Evolutionary conservation across 1,140 invertebrate species (phyloP), one percentile per base, ranked within the genome.

Genomic region (Halesus radiatus): DNA sequence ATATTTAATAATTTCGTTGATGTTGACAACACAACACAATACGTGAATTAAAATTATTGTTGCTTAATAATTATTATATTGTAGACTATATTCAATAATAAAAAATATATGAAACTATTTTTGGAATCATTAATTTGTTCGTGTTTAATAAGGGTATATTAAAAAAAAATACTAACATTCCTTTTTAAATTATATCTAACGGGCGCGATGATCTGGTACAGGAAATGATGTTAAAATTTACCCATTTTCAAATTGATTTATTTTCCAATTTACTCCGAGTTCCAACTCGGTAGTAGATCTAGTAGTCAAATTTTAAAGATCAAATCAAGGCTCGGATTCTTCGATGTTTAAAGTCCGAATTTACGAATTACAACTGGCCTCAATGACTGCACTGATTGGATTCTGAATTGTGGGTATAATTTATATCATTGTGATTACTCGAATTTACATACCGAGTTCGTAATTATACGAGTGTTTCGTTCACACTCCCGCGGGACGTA

Each of bases 321-420:
- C 53, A 20, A 54, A 56, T 6, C 20, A 22, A 18, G n/a, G 6
- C 20, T 56, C 16, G n/a, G 20, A n/a, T 26, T 32, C 62, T 26
- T 66, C 62, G 22, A 29, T 29, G 13, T 66, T 13, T 66, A 16
- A 66, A 56, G 20, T 56, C 4, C 6, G 0, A 26, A 3, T 5
- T 23, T 23, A 1, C 23, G 18, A 64, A 64, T 23, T 29, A 29
- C 18, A 64, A 16, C 15, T 22, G 20, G n/a, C 18, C 22, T 20
- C 52, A 70, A 70, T 70, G 37, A 70, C 66, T 50, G 66, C 37
- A 70, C 66, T 70, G 66, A 70, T 70, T 70, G 66, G 66, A 70
- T 23, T 70, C 66, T 8, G 37, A 70, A n/a, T 70, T 52, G 66
- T 68, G 29, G 18, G 32, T 68, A 16, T 68, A 70, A 52, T 70